Conservation (phyloP, 1,140 invertebrate genomes). For the Geopemphigus sp. region DNA sequence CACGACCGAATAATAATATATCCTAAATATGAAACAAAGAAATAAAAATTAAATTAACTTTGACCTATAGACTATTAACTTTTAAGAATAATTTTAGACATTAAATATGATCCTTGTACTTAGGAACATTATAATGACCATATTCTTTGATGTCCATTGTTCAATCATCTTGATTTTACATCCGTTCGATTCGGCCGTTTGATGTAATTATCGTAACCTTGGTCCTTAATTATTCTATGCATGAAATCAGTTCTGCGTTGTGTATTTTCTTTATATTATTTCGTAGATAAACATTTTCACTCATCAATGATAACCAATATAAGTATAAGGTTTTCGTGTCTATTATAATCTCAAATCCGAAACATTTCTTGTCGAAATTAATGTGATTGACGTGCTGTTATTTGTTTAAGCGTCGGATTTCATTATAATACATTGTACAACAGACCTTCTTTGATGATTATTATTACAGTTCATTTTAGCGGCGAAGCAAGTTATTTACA, state of each 20-base stretch:
- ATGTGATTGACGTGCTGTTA: neutral
- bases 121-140: neutral
- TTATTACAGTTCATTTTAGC: neutral
- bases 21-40: neutral
- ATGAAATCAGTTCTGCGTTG: neutral
- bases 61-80: neutral
- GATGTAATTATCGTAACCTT: conserved; percentile 11
- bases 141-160: neutral
- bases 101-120: conserved; percentile 6
- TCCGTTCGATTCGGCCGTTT: neutral
- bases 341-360: neutral
- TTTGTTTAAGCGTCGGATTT: neutral
- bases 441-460: neutral
- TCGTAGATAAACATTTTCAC: neutral
- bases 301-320: neutral
- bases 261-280: neutral
- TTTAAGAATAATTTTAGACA: neutral
- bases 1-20: neutral
- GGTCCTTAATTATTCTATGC: conserved; percentile 12
- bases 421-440: neutral
- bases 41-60: neutral
- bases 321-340: neutral
- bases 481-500: neutral
- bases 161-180: neutral
- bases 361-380: neutral